Base-by-base conservation (phyloP, 2,113 vertebrate genomes). In the Noctilio leporinus region DNA sequence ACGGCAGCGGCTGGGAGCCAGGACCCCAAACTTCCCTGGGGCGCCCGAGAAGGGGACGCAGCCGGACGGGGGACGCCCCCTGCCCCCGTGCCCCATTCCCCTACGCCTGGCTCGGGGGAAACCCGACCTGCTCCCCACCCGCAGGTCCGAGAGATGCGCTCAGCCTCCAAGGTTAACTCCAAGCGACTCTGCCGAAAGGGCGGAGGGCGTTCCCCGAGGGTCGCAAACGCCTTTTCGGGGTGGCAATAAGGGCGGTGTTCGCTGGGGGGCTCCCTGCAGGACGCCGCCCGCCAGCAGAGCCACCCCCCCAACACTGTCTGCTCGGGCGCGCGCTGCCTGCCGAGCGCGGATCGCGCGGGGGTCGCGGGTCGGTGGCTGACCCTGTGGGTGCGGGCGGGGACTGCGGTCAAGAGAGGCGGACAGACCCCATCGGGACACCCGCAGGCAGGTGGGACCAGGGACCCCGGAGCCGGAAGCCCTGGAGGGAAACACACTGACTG, bases 281-380 rank as follows among this genome's bases (percentile, higher is more conserved):
- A 14, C 38, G 26, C 6, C 16, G 4, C 26, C 47, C 6, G n/a
- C 24, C 1, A 24, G 55, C 51, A n/a, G 14, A 16, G 45, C 62
- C 82, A 20, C 0, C 35, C 82, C 26, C 0, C 35, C 30, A 20
- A 14, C 30, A 12, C 40, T 4, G 30, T 10, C 19, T 6, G 40
- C 43, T 30, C n/a, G 2, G 30, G 3, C 88, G 20, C 45, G 38
- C 11, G 26, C 59, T n/a, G 6, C 47, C 38, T 11, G n/a, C 28
- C 15, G 10, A 6, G 2, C 16, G 2, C 11, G 1, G 1, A 9
- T 28, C 0, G 1, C n/a, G 15, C 1, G 0, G 17, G 33, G 53
- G 26, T 55, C 19, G 75, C 67, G 15, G 30, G 69, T 55, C 47
- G 1, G 6, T 0, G 2, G 35, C 70, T 0, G 19, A 38, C 51